Conservation (phyloP, 2,888 invertebrate species). For the Pogonocherus hispidulus region DNA sequence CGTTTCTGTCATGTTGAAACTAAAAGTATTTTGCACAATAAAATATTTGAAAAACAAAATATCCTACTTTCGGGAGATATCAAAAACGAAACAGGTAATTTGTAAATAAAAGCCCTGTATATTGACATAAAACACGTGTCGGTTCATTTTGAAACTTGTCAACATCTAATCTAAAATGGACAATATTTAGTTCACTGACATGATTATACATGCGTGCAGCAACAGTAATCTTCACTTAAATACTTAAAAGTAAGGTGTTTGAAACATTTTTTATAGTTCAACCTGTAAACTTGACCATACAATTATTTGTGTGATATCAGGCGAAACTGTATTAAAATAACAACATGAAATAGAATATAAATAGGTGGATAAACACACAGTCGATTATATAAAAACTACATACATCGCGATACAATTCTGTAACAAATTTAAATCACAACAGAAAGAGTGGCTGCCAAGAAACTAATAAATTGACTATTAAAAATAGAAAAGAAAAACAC, state of each 20-base stretch:
- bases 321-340: conserved; percentile 6
- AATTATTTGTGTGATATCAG: conserved; percentile 6
- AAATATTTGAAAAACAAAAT: too few species aligned
- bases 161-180: too few species aligned
- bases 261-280: background rate
- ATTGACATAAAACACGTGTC: too few species aligned
- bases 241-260: background rate
- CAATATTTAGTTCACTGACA: too few species aligned
- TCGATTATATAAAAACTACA: conserved; percentile 3
- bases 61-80: too few species aligned
- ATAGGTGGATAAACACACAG: conserved; percentile 1
- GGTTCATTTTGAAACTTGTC: too few species aligned
- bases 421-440: conserved; percentile 1
- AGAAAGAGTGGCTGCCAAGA: conserved; percentile 31
- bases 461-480: conserved; percentile 26
- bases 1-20: too few species aligned
- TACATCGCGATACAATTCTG: background rate
- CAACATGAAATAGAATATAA: conserved; percentile 4
- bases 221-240: too few species aligned
- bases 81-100: too few species aligned
- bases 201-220: too few species aligned
- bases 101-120: too few species aligned
- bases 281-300: background rate
- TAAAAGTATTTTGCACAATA: too few species aligned
- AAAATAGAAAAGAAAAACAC: conserved; percentile 49